Evolutionary conservation across 2,888 invertebrate species (phyloP).

Genomic region (Hofmannophila pseudospretella): DNA sequence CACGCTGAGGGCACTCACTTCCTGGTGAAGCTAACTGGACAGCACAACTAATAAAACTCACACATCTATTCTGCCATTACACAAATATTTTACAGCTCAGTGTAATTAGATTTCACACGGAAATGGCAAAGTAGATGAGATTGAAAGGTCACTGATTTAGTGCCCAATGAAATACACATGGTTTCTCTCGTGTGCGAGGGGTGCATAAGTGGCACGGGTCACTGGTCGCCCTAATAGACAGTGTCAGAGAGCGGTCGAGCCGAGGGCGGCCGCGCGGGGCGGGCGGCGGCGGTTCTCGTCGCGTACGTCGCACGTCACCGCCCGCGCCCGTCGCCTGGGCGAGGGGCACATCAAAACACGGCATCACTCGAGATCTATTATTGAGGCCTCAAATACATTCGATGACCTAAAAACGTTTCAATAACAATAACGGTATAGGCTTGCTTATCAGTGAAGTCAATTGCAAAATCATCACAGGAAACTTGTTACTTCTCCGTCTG

Average conservation of each 20-base stretch:
- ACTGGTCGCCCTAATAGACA: slow-evolving; percentile 54
- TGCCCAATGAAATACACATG: slow-evolving; percentile 37
- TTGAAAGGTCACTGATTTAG: slow-evolving; percentile 54
- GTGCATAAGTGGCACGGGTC: slow-evolving; percentile 52
- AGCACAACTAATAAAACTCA: slow-evolving; percentile 29
- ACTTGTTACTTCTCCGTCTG: neutral
- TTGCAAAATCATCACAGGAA: neutral
- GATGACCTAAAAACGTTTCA: slow-evolving; percentile 12
- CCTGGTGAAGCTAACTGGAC: slow-evolving; percentile 49
- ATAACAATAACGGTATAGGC: neutral
- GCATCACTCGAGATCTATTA: slow-evolving; percentile 14
- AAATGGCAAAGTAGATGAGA: slow-evolving; percentile 27
- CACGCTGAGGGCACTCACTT: slow-evolving; percentile 49
- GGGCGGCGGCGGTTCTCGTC: slow-evolving; percentile 17
- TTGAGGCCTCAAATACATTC: too few species aligned
- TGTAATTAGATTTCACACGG: slow-evolving; percentile 36
- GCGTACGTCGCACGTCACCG: too few species aligned
- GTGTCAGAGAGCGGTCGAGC: slow-evolving; percentile 33
- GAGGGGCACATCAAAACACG: slow-evolving; percentile 4
- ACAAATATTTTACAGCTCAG: slow-evolving; percentile 29
- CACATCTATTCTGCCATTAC: slow-evolving; percentile 15
- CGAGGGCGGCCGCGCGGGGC: slow-evolving; percentile 13
- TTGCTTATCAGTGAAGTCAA: neutral
- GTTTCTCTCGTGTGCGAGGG: slow-evolving; percentile 28
- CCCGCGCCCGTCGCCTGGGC: slow-evolving; percentile 14